Evolutionary conservation across 2,797 vertebrate genomes (phyloP).

Genomic region (Amblyraja radiata): DNA sequence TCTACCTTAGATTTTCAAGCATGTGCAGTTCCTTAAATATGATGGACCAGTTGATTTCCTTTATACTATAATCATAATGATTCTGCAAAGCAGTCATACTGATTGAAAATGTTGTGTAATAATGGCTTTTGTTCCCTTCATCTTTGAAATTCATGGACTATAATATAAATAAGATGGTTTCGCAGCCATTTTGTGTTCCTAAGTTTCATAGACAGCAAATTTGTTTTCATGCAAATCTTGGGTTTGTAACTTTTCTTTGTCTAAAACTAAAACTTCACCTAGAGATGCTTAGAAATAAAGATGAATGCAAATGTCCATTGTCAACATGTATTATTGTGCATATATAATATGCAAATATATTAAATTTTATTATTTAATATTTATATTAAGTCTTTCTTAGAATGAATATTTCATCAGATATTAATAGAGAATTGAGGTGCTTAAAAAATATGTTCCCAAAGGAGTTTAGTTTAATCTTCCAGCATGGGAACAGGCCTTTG

Average conservation of each 20-base stretch:
- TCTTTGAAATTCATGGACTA: neutral
- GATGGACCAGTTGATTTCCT: too few relatives aligned
- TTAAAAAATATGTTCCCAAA: neutral
- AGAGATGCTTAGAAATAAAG: too few relatives aligned
- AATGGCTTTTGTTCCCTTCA: neutral
- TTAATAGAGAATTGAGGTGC: neutral
- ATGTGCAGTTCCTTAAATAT: too few relatives aligned
- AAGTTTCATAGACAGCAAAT: neutral
- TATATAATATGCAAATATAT: neutral
- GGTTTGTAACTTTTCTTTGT: neutral
- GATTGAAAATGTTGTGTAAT: neutral
- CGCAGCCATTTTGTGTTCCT: neutral
- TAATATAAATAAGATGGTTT: neutral
- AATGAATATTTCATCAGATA: neutral
- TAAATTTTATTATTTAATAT: too few relatives aligned
- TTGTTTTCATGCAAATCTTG: neutral
- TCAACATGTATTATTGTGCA: neutral
- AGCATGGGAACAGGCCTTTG: neutral
- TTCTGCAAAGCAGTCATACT: neutral
- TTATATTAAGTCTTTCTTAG: too few relatives aligned
- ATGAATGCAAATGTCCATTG: neutral
- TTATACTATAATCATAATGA: too few relatives aligned
- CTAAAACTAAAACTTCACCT: neutral
- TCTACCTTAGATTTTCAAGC: too few relatives aligned
- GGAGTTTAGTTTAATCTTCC: neutral